A percentile compares a stretch with the other conserved stretches of the same genome.
These are phyloP conservation scores for Periplaneta americana DNA, from an alignment of 1,140 invertebrate genomes.

Conservation along the genomic window DNA sequence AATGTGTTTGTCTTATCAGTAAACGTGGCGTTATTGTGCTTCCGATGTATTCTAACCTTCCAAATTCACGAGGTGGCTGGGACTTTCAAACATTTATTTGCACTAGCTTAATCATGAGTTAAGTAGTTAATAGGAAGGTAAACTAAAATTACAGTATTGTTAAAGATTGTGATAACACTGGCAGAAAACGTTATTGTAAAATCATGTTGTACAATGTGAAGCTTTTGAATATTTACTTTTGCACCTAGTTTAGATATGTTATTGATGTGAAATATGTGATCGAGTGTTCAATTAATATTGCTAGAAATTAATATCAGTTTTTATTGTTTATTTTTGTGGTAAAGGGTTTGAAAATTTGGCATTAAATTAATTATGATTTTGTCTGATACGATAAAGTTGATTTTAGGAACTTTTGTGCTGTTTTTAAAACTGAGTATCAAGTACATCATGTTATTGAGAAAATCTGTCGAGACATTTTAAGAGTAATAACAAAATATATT, in stretches of 20 bases:
- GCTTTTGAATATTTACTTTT: neutral
- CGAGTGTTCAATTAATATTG: neutral
- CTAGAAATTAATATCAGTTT: neutral
- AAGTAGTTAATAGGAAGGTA: neutral
- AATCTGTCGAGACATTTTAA: too few species aligned
- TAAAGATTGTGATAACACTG: neutral
- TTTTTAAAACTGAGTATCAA: neutral
- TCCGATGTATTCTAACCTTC: neutral
- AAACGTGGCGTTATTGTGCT: too few species aligned
- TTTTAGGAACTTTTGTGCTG: too few species aligned
- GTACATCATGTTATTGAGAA: neutral
- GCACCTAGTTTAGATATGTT: neutral
- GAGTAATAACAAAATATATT: too few species aligned
- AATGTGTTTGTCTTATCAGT: neutral
- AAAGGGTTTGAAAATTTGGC: neutral
- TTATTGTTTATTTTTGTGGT: neutral
- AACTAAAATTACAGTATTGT: neutral
- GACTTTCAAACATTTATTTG: neutral
- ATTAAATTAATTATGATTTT: too few species aligned
- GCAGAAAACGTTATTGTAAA: neutral
- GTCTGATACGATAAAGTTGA: too few species aligned
- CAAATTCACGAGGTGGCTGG: neutral
- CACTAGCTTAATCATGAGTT: neutral
- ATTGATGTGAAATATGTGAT: neutral
- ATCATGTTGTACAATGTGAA: neutral